These are phyloP conservation scores for Ivindomyrus marchei DNA, from an alignment of 2,113 vertebrate genomes.

Conservation along the genomic window DNA sequence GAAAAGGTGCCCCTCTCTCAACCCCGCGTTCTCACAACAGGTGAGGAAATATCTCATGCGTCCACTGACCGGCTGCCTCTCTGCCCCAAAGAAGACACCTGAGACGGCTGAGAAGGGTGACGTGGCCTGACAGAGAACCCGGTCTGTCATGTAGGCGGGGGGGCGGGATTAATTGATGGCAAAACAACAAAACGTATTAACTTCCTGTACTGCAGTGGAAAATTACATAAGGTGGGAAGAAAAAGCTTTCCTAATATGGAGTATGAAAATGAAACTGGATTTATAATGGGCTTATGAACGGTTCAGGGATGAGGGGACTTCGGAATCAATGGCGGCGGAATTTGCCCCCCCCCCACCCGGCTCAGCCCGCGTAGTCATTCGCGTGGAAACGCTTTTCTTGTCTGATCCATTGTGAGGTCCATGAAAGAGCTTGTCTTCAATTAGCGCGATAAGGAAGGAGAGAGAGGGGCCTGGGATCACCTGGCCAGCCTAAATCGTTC, in stretches of 20 bases:
- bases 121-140: neutral
- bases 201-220: constrained; percentile 17
- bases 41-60: constrained; percentile 19
- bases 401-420: constrained; percentile 52
- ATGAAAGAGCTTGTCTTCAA: constrained; percentile 64
- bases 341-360: constrained; percentile 39
- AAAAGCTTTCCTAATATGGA: neutral
- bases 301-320: constrained; percentile 27
- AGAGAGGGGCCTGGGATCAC: constrained; percentile 29
- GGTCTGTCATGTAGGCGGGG: neutral
- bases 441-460: constrained; percentile 60
- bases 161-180: constrained; percentile 19
- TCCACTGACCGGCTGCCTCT: neutral
- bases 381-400: constrained; percentile 53
- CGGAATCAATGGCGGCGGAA: constrained; percentile 44
- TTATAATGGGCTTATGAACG: constrained; percentile 30
- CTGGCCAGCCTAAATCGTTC: constrained; percentile 45
- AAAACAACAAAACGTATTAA: constrained; percentile 15
- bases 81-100: neutral
- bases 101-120: neutral
- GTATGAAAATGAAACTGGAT: constrained; percentile 17
- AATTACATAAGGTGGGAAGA: neutral
- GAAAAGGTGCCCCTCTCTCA: neutral
- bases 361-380: constrained; percentile 44
- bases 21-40: neutral